Base-by-base conservation (phyloP, 1,140 invertebrate species). In the Hermatobates lingyangjiaoensis region DNA sequence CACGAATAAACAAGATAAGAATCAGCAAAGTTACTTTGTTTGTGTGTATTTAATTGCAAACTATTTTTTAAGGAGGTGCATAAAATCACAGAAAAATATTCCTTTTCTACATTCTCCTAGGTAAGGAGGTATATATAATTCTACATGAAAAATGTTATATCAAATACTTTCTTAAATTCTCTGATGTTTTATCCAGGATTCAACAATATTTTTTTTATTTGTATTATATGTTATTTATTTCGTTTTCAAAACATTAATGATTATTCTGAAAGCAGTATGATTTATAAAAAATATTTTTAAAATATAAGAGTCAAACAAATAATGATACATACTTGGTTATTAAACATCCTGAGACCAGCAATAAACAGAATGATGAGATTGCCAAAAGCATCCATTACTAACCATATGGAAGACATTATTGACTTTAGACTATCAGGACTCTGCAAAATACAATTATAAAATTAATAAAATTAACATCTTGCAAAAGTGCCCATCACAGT, bases 371-470 rank as follows among this genome's bases (percentile, higher is more conserved):
- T 85, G 48, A 97, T 77, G 3, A 94, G 64, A 66, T 97, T 94
- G 21, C 93, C 93, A 60, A 91, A 73, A 0, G 92, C 87, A 5
- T 84, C 83, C 0, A 89, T 92, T 0, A 96, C 63, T 25, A 93
- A 69, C 86, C 89, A 97, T 1, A 77, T 74, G 3, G 92, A 87
- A 62, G 88, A 82, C 24, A 98, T 64, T 0, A 97, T 75, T 0
- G 90, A 87, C 62, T 92, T 95, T 89, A 96, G 93, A 54, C 77
- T 83, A n/a, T 68, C 63, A 0, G 91, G 91, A 0, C 90, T 83
- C 73, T 94, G 77, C 5, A 80, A 80, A 20, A 51, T 24, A 26
- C 23, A 38, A 47, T 55, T 52, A 42, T n/a, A 59, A 7, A 60
- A 58, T 48, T 5, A 42, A 24, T 51, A 7, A 15, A 48, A 5